Evolutionary conservation across 2,888 invertebrate species (phyloP).

Genomic region (Bugulina stolonifera): DNA sequence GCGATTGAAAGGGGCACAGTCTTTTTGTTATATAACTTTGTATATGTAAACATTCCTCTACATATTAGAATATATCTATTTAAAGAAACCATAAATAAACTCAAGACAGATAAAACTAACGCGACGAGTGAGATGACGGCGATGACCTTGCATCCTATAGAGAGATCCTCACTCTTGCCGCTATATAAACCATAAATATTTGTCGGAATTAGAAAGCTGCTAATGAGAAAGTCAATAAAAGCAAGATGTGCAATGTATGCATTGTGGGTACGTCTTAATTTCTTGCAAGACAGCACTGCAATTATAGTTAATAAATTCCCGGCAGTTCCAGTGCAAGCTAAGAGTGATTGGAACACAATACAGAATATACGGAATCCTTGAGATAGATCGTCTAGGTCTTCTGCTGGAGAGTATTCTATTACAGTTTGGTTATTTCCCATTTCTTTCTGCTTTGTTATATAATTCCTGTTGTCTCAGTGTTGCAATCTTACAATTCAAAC

Average conservation of each 20-base stretch:
- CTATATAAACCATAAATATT: not conserved
- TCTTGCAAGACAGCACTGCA: not conserved
- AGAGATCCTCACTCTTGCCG: not conserved
- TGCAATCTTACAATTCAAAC: too few species aligned
- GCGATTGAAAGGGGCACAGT: not conserved
- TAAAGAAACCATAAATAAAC: slow-evolving; percentile 16
- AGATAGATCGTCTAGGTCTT: slow-evolving; percentile 5
- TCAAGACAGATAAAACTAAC: not conserved
- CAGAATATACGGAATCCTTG: slow-evolving; percentile 17
- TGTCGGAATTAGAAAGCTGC: not conserved
- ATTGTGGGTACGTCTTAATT: slow-evolving; percentile 6
- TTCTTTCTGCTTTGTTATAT: not conserved
- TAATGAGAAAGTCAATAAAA: slow-evolving; percentile 1
- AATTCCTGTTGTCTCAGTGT: too few species aligned
- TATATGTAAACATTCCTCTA: slow-evolving; percentile 6
- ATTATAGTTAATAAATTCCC: slow-evolving; percentile 15
- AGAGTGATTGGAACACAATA: not conserved
- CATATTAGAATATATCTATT: slow-evolving; percentile 16
- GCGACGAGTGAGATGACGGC: not conserved
- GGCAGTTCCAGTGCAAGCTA: not conserved
- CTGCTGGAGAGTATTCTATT: slow-evolving; percentile 6
- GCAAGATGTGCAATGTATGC: slow-evolving; percentile 17
- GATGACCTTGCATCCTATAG: not conserved
- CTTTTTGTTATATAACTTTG: slow-evolving; percentile 7
- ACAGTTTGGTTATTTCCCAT: not conserved